These are phyloP conservation scores for Apostichopus parvimensis DNA, from an alignment of 35 echinoderm and acorn worm species.

Conservation along the genomic window DNA sequence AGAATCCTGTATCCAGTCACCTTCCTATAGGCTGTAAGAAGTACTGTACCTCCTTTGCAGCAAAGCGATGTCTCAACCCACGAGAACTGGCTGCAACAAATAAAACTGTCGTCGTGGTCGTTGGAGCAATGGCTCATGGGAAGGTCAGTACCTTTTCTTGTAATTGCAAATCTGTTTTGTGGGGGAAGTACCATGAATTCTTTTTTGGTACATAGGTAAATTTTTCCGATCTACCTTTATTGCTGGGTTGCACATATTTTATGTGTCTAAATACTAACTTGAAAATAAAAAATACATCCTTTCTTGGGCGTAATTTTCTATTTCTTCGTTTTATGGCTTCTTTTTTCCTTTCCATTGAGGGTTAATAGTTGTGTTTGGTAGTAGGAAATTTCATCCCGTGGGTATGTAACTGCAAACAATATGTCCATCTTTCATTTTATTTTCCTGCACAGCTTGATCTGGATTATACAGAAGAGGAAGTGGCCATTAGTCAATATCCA, in stretches of 20 bases:
- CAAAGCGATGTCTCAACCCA: conserved; percentile 83
- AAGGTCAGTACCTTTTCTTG: conserved; percentile 58
- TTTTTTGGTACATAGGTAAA: too few relatives aligned
- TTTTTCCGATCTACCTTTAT: too few relatives aligned
- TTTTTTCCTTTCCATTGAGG: too few relatives aligned
- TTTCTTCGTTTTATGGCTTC: too few relatives aligned
- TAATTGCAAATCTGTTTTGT: too few relatives aligned
- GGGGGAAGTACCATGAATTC: too few relatives aligned
- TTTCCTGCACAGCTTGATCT: conserved; percentile 58
- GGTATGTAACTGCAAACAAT: neutral
- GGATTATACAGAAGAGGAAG: conserved; percentile 93
- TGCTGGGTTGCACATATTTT: too few relatives aligned
- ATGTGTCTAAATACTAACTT: too few relatives aligned
- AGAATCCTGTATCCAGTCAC: conserved; percentile 90
- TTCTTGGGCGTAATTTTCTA: too few relatives aligned
- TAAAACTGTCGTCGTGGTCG: conserved; percentile 84
- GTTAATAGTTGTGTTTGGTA: too few relatives aligned
- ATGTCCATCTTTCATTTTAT: too few relatives aligned
- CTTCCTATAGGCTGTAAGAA: conserved; percentile 84
- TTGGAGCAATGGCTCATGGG: conserved; percentile 99
- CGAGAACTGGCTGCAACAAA: conserved; percentile 66
- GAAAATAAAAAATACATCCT: too few relatives aligned
- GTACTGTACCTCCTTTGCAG: conserved; percentile 68
- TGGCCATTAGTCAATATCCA: conserved; percentile 91
- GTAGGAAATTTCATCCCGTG: neutral